phyloP scores from a whole-genome alignment of 2,888 invertebrate genomes.

The Drosophila anomalata region DNA sequence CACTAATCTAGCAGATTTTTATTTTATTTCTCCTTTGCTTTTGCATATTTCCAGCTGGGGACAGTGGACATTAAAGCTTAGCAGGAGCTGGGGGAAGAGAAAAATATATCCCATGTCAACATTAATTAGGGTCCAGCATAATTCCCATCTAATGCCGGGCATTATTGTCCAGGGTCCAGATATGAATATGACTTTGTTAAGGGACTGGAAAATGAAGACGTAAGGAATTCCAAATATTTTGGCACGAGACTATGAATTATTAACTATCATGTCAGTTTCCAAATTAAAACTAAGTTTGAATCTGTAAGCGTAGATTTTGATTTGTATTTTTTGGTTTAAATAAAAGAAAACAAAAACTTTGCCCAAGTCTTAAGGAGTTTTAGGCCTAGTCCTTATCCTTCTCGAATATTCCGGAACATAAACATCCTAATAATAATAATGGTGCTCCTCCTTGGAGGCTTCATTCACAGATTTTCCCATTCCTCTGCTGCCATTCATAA shows the following conservation, averaged over 20 bases:
- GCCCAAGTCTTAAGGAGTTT: slow-evolving; percentile 43
- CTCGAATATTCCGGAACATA: slow-evolving; percentile 48
- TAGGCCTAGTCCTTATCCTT: slow-evolving; percentile 5
- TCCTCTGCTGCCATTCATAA: slow-evolving; percentile 43
- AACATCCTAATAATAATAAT: slow-evolving; percentile 73
- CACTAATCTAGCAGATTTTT: slow-evolving; percentile 61
- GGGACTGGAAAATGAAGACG: slow-evolving; percentile 9
- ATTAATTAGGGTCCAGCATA: slow-evolving; percentile 73
- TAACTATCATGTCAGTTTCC: background rate
- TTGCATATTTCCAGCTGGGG: slow-evolving; percentile 58
- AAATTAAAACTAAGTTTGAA: background rate
- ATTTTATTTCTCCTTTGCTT: slow-evolving; percentile 27
- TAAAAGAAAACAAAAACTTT: background rate
- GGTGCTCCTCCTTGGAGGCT: slow-evolving; percentile 43
- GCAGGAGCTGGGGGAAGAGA: slow-evolving; percentile 2
- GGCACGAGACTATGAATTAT: background rate
- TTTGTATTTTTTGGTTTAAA: background rate
- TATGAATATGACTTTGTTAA: slow-evolving; percentile 44
- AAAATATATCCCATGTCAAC: slow-evolving; percentile 71
- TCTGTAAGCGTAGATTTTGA: background rate
- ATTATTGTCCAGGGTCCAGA: slow-evolving; percentile 31
- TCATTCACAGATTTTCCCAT: slow-evolving; percentile 7
- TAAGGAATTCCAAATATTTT: slow-evolving; percentile 29
- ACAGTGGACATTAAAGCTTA: slow-evolving; percentile 34
- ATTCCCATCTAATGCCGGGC: slow-evolving; percentile 62